A percentile compares a stretch with the other conserved stretches of the same genome.
Evolutionary conservation across 1,140 invertebrate species (phyloP).

Genomic region (Orussus abietinus): DNA sequence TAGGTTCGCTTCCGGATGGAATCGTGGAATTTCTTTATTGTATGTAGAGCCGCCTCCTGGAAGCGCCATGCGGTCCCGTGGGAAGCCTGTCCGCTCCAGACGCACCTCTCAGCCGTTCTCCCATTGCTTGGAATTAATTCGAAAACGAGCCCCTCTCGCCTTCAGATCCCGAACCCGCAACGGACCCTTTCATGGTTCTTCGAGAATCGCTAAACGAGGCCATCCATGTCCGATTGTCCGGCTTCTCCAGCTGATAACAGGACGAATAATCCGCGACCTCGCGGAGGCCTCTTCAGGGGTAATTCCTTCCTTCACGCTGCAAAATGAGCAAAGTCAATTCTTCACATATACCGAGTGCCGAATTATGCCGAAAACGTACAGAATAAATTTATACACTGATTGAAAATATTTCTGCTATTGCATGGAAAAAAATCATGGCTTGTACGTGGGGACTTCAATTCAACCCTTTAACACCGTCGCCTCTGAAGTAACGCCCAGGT

Average conservation of each 20-base stretch:
- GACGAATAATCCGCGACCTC: background rate
- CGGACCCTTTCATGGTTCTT: slow-evolving; percentile 13
- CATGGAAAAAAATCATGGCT: too few relatives aligned
- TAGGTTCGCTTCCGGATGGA: slow-evolving; percentile 24
- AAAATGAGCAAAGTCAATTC: background rate
- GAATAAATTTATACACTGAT: too few relatives aligned
- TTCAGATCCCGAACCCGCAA: too few relatives aligned
- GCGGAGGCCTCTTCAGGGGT: slow-evolving; percentile 3
- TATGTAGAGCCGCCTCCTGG: slow-evolving; percentile 19
- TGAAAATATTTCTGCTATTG: too few relatives aligned
- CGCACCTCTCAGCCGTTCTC: slow-evolving; percentile 32
- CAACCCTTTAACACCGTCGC: too few relatives aligned
- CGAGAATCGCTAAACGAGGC: slow-evolving; percentile 4
- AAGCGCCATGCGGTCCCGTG: slow-evolving; percentile 15
- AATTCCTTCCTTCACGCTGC: background rate
- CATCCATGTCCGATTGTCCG: slow-evolving; percentile 5
- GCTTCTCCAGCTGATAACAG: too few relatives aligned
- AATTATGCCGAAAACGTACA: too few relatives aligned
- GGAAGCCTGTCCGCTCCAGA: slow-evolving; percentile 37
- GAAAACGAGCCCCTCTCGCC: slow-evolving; percentile 23
- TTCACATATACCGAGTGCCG: too few relatives aligned
- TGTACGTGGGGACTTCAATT: too few relatives aligned
- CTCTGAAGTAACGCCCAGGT: too few relatives aligned
- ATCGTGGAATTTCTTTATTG: slow-evolving; percentile 42
- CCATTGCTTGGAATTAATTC: slow-evolving; percentile 41